A percentile compares a stretch with the other conserved stretches of the same genome.
Conservation (phyloP, 2,113 vertebrate genomes). For the Aramus guarauna region DNA sequence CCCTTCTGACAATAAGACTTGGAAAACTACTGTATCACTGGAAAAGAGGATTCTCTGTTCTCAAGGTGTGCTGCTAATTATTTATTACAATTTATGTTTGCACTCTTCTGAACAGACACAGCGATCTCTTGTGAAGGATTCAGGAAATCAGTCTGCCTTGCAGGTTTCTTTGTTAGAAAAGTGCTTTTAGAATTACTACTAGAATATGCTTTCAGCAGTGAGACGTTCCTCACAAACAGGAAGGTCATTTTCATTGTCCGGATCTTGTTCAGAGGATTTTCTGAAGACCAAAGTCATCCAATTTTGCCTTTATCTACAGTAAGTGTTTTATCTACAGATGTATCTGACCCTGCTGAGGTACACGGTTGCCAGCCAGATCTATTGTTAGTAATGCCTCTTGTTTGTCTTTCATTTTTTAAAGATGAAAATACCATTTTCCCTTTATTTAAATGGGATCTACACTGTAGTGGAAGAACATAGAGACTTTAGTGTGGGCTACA, state of each 20-base stretch:
- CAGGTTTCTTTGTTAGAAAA: not conserved
- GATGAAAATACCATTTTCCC: not conserved
- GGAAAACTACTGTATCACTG: no score
- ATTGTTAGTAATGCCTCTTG: not conserved
- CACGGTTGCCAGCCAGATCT: not conserved
- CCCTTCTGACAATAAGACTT: no score
- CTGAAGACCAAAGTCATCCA: not conserved
- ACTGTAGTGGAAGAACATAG: not conserved
- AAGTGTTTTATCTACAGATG: not conserved
- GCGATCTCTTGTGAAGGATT: not conserved
- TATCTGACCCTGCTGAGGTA: not conserved
- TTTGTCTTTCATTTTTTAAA: not conserved
- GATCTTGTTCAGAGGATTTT: not conserved
- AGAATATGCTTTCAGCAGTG: not conserved
- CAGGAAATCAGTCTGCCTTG: not conserved
- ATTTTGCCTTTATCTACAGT: not conserved
- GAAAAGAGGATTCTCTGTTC: no score
- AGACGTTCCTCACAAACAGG: not conserved
- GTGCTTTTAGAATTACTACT: not conserved
- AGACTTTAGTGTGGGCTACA: not conserved
- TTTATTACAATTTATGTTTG: not conserved
- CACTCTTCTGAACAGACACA: not conserved
- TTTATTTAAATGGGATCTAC: not conserved
- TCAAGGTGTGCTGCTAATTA: not conserved
- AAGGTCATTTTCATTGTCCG: not conserved